phyloP scores from a whole-genome alignment of 2,113 vertebrate genomes.

The Halichoerus grypus region DNA sequence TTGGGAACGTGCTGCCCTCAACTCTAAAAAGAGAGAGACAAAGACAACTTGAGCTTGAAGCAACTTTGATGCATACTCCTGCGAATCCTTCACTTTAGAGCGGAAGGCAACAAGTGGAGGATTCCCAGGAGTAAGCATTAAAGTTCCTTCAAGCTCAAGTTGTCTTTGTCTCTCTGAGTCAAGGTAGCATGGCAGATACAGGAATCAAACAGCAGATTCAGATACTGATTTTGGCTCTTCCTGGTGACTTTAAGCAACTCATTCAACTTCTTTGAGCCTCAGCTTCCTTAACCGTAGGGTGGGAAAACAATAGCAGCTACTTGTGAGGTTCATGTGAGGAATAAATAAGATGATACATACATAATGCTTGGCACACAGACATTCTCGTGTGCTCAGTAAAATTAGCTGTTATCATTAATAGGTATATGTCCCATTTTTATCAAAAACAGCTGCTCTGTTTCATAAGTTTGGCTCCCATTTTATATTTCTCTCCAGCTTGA shows the following conservation, averaged over 20 bases:
- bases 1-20: neutral
- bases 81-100: neutral
- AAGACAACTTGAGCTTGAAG: neutral
- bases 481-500: neutral
- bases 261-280: neutral
- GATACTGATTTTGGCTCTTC: conserved; percentile 8
- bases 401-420: conserved; percentile 41
- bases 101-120: neutral
- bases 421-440: conserved; percentile 35
- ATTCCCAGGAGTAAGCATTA: neutral
- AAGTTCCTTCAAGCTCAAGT: neutral
- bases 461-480: neutral
- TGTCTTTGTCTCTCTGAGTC: neutral
- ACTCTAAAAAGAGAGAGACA: neutral
- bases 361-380: conserved; percentile 15
- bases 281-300: neutral
- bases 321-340: neutral
- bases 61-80: neutral
- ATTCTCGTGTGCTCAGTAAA: conserved; percentile 2
- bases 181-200: neutral
- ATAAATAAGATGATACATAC: neutral
- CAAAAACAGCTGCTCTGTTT: neutral
- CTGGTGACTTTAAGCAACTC: conserved; percentile 12
- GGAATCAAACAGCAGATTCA: neutral
- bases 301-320: neutral